Evolutionary conservation across 92 coral and sea anemone species (phyloP).

Genomic region (Parazoanthus darwini): DNA sequence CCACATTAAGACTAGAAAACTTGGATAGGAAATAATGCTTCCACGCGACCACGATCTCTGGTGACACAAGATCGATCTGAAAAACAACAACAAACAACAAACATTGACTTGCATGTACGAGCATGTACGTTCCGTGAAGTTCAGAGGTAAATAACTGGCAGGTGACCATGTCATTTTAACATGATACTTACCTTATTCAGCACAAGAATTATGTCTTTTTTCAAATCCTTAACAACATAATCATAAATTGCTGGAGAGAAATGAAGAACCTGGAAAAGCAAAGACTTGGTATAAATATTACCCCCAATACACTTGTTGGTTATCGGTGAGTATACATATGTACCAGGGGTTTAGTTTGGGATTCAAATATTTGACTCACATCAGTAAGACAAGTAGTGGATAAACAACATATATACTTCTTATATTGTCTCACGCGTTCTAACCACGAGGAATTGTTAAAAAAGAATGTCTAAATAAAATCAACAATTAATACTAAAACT

Average conservation of each 20-base stretch:
- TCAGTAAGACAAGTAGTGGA: too few species aligned
- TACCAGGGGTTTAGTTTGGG: background rate
- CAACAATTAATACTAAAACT: too few species aligned
- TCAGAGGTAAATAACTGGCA: background rate
- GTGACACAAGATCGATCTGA: conserved; percentile 86
- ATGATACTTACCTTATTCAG: conserved; percentile 76
- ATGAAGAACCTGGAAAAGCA: conserved; percentile 75
- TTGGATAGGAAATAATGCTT: conserved; percentile 80
- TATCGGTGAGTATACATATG: background rate
- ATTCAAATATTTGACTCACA: too few species aligned
- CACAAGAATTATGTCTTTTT: conserved; percentile 78
- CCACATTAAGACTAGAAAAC: conserved; percentile 71
- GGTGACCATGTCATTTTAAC: too few species aligned
- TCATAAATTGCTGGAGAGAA: conserved; percentile 90
- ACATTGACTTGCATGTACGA: background rate
- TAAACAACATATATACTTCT: too few species aligned
- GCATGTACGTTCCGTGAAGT: background rate
- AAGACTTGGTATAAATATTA: background rate
- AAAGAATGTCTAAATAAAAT: too few species aligned
- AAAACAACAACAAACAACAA: background rate
- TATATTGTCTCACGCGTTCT: too few species aligned
- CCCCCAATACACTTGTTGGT: background rate
- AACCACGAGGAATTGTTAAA: too few species aligned
- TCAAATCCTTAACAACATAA: conserved; percentile 78
- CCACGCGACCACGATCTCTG: conserved; percentile 95